Base-by-base conservation (phyloP, 2,888 invertebrate species). In the Erpobdella octoculata region DNA sequence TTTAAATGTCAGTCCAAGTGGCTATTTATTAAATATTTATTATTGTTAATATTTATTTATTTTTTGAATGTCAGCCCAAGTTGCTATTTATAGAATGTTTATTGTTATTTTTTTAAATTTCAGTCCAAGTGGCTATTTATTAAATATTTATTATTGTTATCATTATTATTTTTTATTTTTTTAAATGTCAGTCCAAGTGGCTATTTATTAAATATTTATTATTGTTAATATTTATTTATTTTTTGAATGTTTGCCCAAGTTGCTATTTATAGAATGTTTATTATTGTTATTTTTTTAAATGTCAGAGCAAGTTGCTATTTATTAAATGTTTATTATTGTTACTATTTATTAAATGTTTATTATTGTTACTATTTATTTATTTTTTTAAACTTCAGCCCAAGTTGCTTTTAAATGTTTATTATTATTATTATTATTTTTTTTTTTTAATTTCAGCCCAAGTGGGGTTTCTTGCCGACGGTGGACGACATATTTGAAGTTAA, bases 401-500 rank as follows among this genome's bases (percentile, higher is more conserved):
- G 21, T 41, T 9, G 53, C 21, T n/a, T n/a, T n/a, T n/a, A n/a
- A n/a, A n/a, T n/a, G n/a, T n/a, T n/a, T n/a, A n/a, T n/a, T n/a
- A n/a, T n/a, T n/a, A n/a, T n/a, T n/a, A n/a, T n/a, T n/a, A n/a
- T n/a, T n/a, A n/a, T n/a, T n/a, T n/a, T n/a, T n/a, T n/a, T n/a
- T n/a, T 53, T 53, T 53, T 53, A 5, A 25, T 70, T 72, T 31
- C 37, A 73, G 70, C 71, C 73, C 6, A 73, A 73, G 31, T 73
- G 73, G 68, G 73, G 73, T 12, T 72, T 72, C 15, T 28, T 73
- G 37, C 73, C 73, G 4, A 35, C 35, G 15, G 31, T 38, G 2
- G 48, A 33, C 25, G 48, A 59, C 25, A 41, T 66, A 12, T 33
- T 53, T 2, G 73, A 61, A 9, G 59, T 77, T 33, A 78, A 78